phyloP scores from a whole-genome alignment of 1,140 invertebrate genomes.

The Cydia splendana region DNA sequence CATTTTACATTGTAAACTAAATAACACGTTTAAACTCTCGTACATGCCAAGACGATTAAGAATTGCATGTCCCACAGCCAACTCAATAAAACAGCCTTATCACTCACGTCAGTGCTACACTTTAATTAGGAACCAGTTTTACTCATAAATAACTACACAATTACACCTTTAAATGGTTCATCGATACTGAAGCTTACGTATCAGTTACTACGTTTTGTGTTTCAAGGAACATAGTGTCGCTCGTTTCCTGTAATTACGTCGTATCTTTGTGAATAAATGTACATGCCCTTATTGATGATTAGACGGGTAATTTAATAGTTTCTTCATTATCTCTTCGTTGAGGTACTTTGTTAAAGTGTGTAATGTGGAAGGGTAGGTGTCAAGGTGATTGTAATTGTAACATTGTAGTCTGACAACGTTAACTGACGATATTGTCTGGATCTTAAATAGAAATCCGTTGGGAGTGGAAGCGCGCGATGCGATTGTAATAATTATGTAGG shows the following conservation, averaged over 20 bases:
- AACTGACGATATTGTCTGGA: no score
- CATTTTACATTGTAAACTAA: slow-evolving; percentile 15
- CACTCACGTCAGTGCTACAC: slow-evolving; percentile 8
- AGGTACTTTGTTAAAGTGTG: no score
- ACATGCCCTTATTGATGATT: slow-evolving; percentile 3
- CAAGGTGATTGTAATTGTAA: no score
- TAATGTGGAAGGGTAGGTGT: no score
- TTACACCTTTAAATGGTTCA: slow-evolving; percentile 4
- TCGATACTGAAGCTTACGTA: background rate
- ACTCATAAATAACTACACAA: slow-evolving; percentile 12
- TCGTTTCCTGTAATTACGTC: slow-evolving; percentile 1
- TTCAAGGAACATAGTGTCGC: background rate
- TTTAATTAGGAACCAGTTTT: slow-evolving; percentile 19
- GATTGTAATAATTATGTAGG: no score
- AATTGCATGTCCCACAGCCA: background rate
- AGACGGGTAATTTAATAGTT: background rate
- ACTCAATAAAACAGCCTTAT: slow-evolving; percentile 18
- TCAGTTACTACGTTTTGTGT: background rate
- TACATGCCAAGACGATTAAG: slow-evolving; percentile 19
- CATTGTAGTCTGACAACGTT: no score
- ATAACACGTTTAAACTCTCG: slow-evolving; percentile 12
- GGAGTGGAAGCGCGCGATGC: no score
- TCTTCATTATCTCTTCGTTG: background rate
- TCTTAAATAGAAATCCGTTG: no score
- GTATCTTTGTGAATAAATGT: slow-evolving; percentile 8